Evolutionary conservation across 1,140 invertebrate species (phyloP).

Genomic region (Euwallacea similis): DNA sequence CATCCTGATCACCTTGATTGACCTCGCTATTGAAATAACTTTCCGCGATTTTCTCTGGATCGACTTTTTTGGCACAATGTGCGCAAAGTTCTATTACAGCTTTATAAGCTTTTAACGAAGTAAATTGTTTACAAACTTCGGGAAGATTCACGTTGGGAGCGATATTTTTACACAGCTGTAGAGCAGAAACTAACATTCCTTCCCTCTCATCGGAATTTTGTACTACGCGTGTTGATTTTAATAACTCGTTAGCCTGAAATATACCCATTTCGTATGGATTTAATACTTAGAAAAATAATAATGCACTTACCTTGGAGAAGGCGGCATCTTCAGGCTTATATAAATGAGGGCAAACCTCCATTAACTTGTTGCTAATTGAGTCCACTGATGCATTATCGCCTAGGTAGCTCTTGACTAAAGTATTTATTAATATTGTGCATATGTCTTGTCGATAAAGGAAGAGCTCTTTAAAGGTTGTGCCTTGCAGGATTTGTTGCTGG

Average conservation of each 20-base stretch:
- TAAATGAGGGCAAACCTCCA: conserved; percentile 89
- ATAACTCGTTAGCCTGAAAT: conserved; percentile 82
- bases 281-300: conserved; percentile 10
- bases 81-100: conserved; percentile 88
- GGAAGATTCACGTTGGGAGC: conserved; percentile 76
- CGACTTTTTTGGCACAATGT: conserved; percentile 79
- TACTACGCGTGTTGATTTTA: conserved; percentile 74
- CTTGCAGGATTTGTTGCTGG: conserved; percentile 62
- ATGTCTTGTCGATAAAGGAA: conserved; percentile 83
- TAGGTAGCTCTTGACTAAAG: conserved; percentile 83
- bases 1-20: conserved; percentile 71
- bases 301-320: conserved; percentile 76
- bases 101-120: conserved; percentile 76
- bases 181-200: conserved; percentile 72
- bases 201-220: conserved; percentile 72
- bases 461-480: conserved; percentile 72
- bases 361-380: conserved; percentile 82
- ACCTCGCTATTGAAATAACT: conserved; percentile 85
- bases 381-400: conserved; percentile 94
- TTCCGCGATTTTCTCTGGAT: conserved; percentile 85
- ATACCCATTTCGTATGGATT: not conserved
- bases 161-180: conserved; percentile 86
- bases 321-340: conserved; percentile 95
- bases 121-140: conserved; percentile 77
- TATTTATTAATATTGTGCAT: conserved; percentile 72